These are phyloP conservation scores for Candoia aspera DNA, from an alignment of 2,113 vertebrate genomes.

Conservation along the genomic window DNA sequence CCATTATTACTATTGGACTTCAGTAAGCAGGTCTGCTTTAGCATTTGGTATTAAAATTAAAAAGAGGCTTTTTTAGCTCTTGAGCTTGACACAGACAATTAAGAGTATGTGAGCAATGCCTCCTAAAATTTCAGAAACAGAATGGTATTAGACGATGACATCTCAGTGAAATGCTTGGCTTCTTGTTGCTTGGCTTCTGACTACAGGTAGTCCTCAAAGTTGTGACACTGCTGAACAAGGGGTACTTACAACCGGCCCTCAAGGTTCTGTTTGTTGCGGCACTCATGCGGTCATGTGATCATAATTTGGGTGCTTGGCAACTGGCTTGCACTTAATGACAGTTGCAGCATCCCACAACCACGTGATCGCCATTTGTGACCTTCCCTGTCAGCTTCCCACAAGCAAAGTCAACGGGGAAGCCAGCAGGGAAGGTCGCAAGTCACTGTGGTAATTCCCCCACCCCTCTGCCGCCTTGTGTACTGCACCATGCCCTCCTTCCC, in stretches of 20 bases:
- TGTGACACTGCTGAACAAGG: not conserved
- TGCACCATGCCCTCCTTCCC: not conserved
- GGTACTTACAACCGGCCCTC: not conserved
- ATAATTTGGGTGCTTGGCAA: not conserved
- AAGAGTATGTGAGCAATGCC: not conserved
- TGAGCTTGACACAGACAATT: not conserved
- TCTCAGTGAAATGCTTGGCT: not conserved
- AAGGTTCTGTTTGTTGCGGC: not conserved
- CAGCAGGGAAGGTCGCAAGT: not conserved
- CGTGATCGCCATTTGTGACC: not conserved
- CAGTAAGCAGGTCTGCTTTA: not conserved
- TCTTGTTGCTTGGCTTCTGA: not conserved
- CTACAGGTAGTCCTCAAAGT: not conserved
- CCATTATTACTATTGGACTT: conserved; percentile 5
- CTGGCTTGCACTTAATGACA: not conserved
- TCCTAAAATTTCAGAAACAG: not conserved
- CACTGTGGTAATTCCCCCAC: not conserved
- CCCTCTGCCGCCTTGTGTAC: not conserved
- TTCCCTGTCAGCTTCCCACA: not conserved
- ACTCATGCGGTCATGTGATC: not conserved
- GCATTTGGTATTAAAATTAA: not conserved
- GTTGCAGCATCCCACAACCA: not conserved
- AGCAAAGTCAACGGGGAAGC: not conserved
- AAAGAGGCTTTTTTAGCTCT: not conserved
- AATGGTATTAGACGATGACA: not conserved